A percentile compares a stretch with the other conserved stretches of the same genome.
These are phyloP conservation scores for Monopis laevigella DNA, from an alignment of 2,888 invertebrate species.

Conservation along the genomic window DNA sequence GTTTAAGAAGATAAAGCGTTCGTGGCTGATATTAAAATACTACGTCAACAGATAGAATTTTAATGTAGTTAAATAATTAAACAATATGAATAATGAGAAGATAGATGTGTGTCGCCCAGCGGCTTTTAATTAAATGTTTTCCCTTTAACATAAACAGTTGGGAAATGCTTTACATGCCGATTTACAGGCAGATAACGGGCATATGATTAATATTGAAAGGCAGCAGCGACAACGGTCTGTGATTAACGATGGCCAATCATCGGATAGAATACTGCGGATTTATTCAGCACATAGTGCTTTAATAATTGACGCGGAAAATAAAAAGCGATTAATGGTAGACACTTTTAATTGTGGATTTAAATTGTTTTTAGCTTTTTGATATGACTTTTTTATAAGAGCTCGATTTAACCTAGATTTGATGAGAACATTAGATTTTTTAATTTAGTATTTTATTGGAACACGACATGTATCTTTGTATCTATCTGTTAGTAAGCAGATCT, in stretches of 20 bases:
- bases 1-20: too few relatives aligned
- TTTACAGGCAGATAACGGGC: constrained; percentile 41
- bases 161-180: constrained; percentile 19
- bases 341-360: constrained; percentile 16
- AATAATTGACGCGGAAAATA: constrained; percentile 10
- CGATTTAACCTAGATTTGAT: too few relatives aligned
- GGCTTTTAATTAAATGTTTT: constrained; percentile 6
- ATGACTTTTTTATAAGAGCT: too few relatives aligned
- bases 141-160: constrained; percentile 7
- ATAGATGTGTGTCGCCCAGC: too few relatives aligned
- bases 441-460: too few relatives aligned
- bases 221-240: constrained; percentile 29
- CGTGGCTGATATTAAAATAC: too few relatives aligned
- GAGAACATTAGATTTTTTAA: too few relatives aligned
- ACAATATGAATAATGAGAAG: too few relatives aligned
- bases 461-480: too few relatives aligned
- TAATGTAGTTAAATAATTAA: too few relatives aligned
- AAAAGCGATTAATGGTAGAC: constrained; percentile 7
- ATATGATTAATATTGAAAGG: constrained; percentile 46
- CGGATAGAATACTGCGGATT: constrained; percentile 37
- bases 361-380: constrained; percentile 6
- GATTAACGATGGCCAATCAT: constrained; percentile 50
- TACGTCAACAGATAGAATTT: too few relatives aligned
- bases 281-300: constrained; percentile 23
- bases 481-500: too few relatives aligned